Evolutionary conservation across 53 echinoderm and acorn worm genomes (phyloP), one percentile per base, ranked within the genome.

Genomic region (Luidia sarsii): DNA sequence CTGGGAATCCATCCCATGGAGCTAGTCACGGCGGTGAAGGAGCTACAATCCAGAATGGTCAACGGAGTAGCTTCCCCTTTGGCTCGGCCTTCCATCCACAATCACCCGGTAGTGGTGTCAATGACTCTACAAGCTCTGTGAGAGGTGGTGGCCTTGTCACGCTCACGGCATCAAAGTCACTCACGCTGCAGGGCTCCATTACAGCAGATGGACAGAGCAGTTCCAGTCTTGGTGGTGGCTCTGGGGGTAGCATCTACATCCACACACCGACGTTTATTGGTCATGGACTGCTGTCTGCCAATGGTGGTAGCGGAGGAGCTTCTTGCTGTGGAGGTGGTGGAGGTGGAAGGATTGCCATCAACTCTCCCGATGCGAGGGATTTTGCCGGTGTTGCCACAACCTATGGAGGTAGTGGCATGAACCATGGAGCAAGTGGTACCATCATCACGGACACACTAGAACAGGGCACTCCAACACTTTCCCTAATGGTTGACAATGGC

Each of bases 11-110:
- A 7, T 46, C 64, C 16, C 56, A 54, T 46, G 94, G 94, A 53
- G 94, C 91, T 14, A 89, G 91, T 61, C 83, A 94, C 71, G 94
- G 91, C 38, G 94, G 94, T 30, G 46, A 91, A 52, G 94, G 94
- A 22, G 94, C 50, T 21, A 64, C 50, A 63, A 24, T 56, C 50
- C 70, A 70, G 34, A 33, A 8, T 9, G 35, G 29, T 19, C 30
- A 39, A 46, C 60, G 36, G 18, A 61, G 46, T 32, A 48, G 29
- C 13, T 31, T 39, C 29, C 41, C 77, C 13, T 90, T 89, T 75
- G 91, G 88, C 36, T 85, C 91, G 30, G 22, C 71, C 8, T 79
- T 67, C 15, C 10, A 31, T 6, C 89, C 94, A 7, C 30, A 54
- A 20, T 62, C 79, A 37, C 67, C 77, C 30, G 94, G 94, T 30